Percentiles rank a stretch among this genome's conserved stretches.
phyloP scores from a whole-genome alignment of 2,888 invertebrate genomes.

The Apoda limacodes region DNA sequence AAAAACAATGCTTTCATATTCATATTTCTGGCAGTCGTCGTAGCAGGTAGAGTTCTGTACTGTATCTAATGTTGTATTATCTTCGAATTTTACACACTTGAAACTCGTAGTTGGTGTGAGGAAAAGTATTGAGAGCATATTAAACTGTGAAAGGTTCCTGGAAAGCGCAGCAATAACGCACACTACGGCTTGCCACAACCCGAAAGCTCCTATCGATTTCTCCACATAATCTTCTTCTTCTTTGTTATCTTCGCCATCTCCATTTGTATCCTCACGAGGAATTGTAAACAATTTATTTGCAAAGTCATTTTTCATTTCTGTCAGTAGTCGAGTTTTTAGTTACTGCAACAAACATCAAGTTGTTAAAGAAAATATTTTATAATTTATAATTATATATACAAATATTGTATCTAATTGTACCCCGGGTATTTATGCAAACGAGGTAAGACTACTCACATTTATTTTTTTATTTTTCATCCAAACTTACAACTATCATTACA shows the following conservation, averaged over 20 bases:
- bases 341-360: too few relatives aligned
- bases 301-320: too few relatives aligned
- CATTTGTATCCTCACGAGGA: conserved; percentile 2
- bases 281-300: too few relatives aligned
- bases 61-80: conserved; percentile 18
- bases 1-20: conserved; percentile 26
- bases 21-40: conserved; percentile 31
- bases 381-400: too few relatives aligned
- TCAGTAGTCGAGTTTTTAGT: too few relatives aligned
- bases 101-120: conserved; percentile 35
- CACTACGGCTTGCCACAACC: conserved; percentile 31
- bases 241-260: conserved; percentile 9
- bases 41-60: conserved; percentile 33
- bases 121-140: conserved; percentile 30
- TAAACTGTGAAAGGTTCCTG: conserved; percentile 31
- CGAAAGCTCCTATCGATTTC: conserved; percentile 36
- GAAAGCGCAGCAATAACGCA: conserved; percentile 21
- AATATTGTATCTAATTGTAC: too few relatives aligned
- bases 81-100: conserved; percentile 26
- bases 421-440: too few relatives aligned
- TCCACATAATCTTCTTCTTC: conserved; percentile 35
- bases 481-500: too few relatives aligned
- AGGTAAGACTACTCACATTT: too few relatives aligned
- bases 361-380: too few relatives aligned
- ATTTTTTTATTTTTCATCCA: too few relatives aligned